These are phyloP conservation scores for Yponomeuta cagnagella DNA, from an alignment of 2,888 invertebrate species.

Conservation along the genomic window DNA sequence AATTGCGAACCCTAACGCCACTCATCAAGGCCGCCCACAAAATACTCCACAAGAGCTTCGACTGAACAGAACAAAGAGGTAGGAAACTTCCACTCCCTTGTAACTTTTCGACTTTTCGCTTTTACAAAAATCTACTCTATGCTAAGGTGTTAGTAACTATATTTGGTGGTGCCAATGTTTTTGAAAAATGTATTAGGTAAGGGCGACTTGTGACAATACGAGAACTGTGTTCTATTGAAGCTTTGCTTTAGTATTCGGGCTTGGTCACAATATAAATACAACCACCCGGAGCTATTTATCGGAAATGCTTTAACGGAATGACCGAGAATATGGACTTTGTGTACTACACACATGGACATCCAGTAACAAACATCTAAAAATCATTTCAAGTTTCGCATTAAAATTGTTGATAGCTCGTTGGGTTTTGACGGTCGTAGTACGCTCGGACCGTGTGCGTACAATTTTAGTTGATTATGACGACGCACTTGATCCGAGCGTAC, in stretches of 20 bases:
- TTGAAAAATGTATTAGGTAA: neutral
- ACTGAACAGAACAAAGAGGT: slow-evolving; percentile 41
- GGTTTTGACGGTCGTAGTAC: too few species aligned
- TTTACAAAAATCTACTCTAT: neutral
- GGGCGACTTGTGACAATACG: slow-evolving; percentile 2
- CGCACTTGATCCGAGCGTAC: too few species aligned
- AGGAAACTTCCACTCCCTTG: slow-evolving; percentile 38
- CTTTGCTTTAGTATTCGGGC: neutral
- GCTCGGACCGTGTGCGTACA: too few species aligned
- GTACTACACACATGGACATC: too few species aligned
- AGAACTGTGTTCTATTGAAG: neutral
- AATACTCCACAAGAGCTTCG: slow-evolving; percentile 80
- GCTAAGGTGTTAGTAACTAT: slow-evolving; percentile 5
- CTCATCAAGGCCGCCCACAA: slow-evolving; percentile 94
- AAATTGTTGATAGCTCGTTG: too few species aligned
- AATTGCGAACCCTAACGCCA: slow-evolving; percentile 87
- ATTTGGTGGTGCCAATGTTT: slow-evolving; percentile 15
- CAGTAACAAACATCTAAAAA: too few species aligned
- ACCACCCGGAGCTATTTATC: neutral
- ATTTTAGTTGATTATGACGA: too few species aligned
- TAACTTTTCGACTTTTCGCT: neutral
- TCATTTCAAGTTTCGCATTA: too few species aligned
- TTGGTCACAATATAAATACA: neutral
- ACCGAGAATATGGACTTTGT: too few species aligned
- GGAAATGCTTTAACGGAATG: too few species aligned